Percentiles rank a stretch among this genome's conserved stretches.
Evolutionary conservation across 1,140 invertebrate genomes (phyloP).

Genomic region (Papilio helenus): DNA sequence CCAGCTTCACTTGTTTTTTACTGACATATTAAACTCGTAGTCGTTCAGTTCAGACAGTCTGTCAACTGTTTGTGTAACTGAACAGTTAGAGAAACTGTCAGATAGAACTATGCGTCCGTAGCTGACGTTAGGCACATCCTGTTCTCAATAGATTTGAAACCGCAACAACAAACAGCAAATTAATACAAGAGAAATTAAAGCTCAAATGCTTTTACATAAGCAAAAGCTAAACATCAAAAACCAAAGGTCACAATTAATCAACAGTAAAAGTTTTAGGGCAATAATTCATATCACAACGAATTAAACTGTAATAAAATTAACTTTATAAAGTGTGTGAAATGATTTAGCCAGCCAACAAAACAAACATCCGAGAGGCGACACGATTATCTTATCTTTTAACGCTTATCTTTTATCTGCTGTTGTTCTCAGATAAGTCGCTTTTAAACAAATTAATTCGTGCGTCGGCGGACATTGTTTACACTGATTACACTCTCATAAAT

Average conservation of each 20-base stretch:
- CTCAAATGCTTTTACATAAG: neutral
- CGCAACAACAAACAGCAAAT: neutral
- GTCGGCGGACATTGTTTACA: conserved; percentile 12
- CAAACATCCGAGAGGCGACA: neutral
- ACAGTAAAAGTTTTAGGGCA: neutral
- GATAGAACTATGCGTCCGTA: no score
- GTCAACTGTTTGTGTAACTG: no score
- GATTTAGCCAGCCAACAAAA: neutral
- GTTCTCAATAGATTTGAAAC: no score
- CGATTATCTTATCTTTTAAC: no score
- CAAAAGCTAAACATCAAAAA: neutral
- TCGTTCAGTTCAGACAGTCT: no score
- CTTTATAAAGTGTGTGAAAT: neutral
- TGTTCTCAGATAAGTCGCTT: conserved; percentile 12
- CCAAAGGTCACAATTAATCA: neutral
- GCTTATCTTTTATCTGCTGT: conserved; percentile 14
- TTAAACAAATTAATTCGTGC: conserved; percentile 22
- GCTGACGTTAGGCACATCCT: neutral
- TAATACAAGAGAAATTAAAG: no score
- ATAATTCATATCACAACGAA: conserved; percentile 6
- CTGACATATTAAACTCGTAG: neutral
- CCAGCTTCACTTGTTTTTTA: neutral
- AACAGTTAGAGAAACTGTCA: no score
- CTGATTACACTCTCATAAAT: conserved; percentile 12
- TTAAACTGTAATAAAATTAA: conserved; percentile 15